Conservation (phyloP, 2,888 invertebrate species). For the Zygothrica quintamaculata region DNA sequence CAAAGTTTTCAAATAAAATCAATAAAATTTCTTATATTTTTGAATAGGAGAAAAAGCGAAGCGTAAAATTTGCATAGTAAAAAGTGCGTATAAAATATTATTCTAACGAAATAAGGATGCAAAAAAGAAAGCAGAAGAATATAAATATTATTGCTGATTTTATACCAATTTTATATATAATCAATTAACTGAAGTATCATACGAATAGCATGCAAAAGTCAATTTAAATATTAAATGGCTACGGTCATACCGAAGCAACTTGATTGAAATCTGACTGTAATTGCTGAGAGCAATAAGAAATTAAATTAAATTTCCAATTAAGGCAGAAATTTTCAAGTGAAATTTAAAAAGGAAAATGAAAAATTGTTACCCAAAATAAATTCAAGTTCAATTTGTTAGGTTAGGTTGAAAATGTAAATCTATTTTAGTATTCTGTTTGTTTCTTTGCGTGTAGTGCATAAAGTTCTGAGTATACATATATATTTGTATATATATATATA, state of each 20-base stretch:
- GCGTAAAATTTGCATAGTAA: constrained; percentile 13
- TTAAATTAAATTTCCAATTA: background rate
- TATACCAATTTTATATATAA: too few species aligned
- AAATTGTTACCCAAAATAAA: background rate
- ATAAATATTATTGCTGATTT: too few species aligned
- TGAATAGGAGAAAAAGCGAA: constrained; percentile 18
- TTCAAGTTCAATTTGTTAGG: too few species aligned
- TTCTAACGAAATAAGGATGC: constrained; percentile 22
- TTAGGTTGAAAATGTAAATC: too few species aligned
- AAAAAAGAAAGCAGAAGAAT: background rate
- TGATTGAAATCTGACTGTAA: background rate
- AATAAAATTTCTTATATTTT: constrained; percentile 39
- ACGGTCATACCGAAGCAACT: constrained; percentile 10
- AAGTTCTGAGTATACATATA: too few species aligned
- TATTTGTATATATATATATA: too few species aligned
- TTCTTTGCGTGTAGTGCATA: too few species aligned
- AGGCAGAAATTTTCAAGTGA: background rate
- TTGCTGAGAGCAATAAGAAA: too few species aligned
- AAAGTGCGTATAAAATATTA: constrained; percentile 35
- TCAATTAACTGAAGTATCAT: too few species aligned
- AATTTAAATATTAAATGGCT: background rate
- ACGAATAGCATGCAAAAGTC: constrained; percentile 50
- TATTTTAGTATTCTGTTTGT: too few species aligned
- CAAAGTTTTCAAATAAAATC: background rate
- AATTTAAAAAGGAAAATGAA: background rate